Evolutionary conservation across 1,140 invertebrate species (phyloP).

Genomic region (Elysia chlorotica): DNA sequence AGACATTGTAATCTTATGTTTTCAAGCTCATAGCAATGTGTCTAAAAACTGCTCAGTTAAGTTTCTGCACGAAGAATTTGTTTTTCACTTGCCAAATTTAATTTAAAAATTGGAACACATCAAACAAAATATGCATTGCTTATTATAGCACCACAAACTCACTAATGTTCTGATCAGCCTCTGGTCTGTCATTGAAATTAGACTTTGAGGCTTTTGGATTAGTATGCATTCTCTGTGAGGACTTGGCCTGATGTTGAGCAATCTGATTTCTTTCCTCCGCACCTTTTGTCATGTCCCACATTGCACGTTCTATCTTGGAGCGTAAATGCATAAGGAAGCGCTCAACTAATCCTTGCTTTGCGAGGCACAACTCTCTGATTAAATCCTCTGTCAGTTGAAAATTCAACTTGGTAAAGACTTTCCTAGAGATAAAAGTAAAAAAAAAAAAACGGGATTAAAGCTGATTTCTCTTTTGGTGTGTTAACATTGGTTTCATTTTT

Average conservation of each 20-base stretch:
- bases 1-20: too few species aligned
- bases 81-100: too few species aligned
- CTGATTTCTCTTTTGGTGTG: too few species aligned
- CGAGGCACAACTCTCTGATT: slow-evolving; percentile 4
- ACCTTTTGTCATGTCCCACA: slow-evolving; percentile 14
- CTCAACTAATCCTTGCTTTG: slow-evolving; percentile 3
- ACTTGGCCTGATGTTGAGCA: neutral
- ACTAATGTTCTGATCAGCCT: slow-evolving; percentile 18
- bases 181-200: slow-evolving; percentile 12
- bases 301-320: slow-evolving; percentile 12
- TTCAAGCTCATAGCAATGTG: too few species aligned
- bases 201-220: neutral
- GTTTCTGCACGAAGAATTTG: too few species aligned
- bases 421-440: neutral
- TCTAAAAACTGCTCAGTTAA: too few species aligned
- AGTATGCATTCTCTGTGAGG: neutral
- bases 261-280: slow-evolving; percentile 3
- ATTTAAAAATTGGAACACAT: too few species aligned
- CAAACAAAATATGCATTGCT: too few species aligned
- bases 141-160: too few species aligned
- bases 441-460: too few species aligned
- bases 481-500: too few species aligned
- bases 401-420: slow-evolving; percentile 16
- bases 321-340: slow-evolving; percentile 15
- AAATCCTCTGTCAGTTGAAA: slow-evolving; percentile 17